Evolutionary conservation across 1,140 invertebrate genomes (phyloP), one percentile per base, ranked within the genome.

Genomic region (Carposina sasakii): DNA sequence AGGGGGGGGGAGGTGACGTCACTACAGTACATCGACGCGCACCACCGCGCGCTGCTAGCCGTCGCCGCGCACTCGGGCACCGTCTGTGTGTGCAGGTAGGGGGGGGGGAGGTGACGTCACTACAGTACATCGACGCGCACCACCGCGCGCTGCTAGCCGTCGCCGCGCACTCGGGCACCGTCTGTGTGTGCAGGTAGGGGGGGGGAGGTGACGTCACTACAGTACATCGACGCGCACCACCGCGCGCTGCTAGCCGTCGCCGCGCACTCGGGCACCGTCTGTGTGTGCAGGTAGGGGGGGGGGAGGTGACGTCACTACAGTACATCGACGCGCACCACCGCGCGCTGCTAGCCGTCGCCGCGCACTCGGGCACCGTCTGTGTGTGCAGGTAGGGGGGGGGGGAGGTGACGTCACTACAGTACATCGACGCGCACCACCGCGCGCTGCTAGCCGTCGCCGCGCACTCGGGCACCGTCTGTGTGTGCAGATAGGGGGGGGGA

Each of bases 201-300:
- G 24, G 5, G 24, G 24, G 5, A 12, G 5, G 24, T 5, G 24
- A 12, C 24, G 5, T 12, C 5, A 26, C n/a, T n/a, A n/a, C n/a
- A n/a, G n/a, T 94, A 94, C 68, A 77, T 96, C 5, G 97, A 97
- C 81, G 85, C 91, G 24, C 94, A 96, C 63, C 93, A 96, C 69
- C 85, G 90, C 30, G 84, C 90, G 9, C 67, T 94, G 37, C 68
- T 94, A 17, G 83, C 93, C 76, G 85, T 89, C 23, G 90, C 90
- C 22, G 86, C 88, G 50, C 92, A 94, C 70, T 93, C 95, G 76
- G 93, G 93, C 19, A 88, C 90, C 20, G 85, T 95, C 12, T 83
- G 90, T 57, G 67, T 95, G 12, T 96, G 73, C 71, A 58, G 70
- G 69, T 64, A 94, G 64, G 44, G 40, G 10, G 16, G n/a, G n/a